Evolutionary conservation across 2,113 vertebrate genomes (phyloP).

Genomic region (Carassius carassius): DNA sequence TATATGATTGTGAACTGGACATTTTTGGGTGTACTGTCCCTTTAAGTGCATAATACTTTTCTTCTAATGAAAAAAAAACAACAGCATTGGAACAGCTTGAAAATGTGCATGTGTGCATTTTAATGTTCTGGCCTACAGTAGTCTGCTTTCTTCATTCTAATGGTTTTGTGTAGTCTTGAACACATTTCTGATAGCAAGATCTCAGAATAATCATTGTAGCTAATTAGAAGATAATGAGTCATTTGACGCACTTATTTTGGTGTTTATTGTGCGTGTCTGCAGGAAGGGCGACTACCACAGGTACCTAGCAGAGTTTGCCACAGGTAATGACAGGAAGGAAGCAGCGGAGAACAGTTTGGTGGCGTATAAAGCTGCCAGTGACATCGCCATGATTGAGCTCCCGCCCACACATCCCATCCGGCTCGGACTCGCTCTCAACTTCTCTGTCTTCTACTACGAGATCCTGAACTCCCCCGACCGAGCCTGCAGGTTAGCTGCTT

Average conservation of each 20-base stretch:
- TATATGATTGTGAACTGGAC: too few species aligned
- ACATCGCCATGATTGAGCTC: conserved; percentile 96
- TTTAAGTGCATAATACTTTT: too few species aligned
- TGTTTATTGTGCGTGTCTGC: conserved; percentile 22
- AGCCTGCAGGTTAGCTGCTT: conserved; percentile 86
- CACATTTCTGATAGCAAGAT: not conserved
- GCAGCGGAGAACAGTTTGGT: conserved; percentile 97
- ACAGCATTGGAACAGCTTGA: not conserved
- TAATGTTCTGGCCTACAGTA: not conserved
- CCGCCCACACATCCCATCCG: conserved; percentile 95
- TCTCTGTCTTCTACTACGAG: conserved; percentile 99
- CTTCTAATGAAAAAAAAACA: too few species aligned
- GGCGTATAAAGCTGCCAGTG: conserved; percentile 96
- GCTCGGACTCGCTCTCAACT: conserved; percentile 95
- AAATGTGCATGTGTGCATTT: not conserved
- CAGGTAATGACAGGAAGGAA: conserved; percentile 97
- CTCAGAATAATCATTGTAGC: not conserved
- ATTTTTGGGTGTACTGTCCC: too few species aligned
- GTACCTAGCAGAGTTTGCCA: conserved; percentile 98
- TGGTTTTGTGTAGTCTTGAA: not conserved
- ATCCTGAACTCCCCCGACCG: conserved; percentile 99
- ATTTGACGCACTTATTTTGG: not conserved
- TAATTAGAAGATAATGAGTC: not conserved
- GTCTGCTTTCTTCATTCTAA: not conserved
- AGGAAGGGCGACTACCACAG: conserved; percentile 99